Base-by-base conservation (phyloP, 2,113 vertebrate species). In the Gopherus evgoodei region DNA sequence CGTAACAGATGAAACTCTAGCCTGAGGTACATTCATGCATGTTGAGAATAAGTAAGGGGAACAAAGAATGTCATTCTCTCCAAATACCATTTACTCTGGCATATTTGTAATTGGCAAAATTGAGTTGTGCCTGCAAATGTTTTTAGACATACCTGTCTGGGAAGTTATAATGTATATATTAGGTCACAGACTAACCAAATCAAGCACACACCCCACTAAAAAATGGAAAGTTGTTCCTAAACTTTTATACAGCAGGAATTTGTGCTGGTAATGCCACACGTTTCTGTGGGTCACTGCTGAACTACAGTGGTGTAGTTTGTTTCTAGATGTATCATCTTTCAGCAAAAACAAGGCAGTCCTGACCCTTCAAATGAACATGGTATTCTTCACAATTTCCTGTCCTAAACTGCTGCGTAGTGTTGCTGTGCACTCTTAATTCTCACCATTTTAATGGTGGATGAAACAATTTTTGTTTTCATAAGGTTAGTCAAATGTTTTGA, bases 301-400 rank as follows among this genome's bases (percentile, higher is more conserved):
- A 83, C 69, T 82, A 82, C 87, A 82, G 56, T 8, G 25, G 8
- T 72, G 65, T 72, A n/a, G 52, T 96, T 93, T 90, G 52, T 83
- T 86, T 24, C 53, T 84, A 83, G 62, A 83, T 49, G 86, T 31
- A 83, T 44, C 49, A 92, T 59, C 72, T 92, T 94, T 62, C 85
- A 94, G 56, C 78, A 92, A 78, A 62, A 29, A 78, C 89, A 62
- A 92, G 95, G 22, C 21, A 88, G 17, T 62, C 62, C 75, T 94
- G 85, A 72, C 90, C 86, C 22, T 90, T 92, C 84, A 84, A 84
- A 87, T 93, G 78, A 52, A 50, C 11, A 19, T n/a, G 79, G 19
- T 42, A 56, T 56, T 87, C 12, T 93, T 93, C 38, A 86, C 38
- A 80, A 89, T 6, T 72, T 7, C 35, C 5, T 87, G 93, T 93